These are phyloP conservation scores for Plagodis pulveraria DNA, from an alignment of 2,888 invertebrate genomes.

Conservation along the genomic window DNA sequence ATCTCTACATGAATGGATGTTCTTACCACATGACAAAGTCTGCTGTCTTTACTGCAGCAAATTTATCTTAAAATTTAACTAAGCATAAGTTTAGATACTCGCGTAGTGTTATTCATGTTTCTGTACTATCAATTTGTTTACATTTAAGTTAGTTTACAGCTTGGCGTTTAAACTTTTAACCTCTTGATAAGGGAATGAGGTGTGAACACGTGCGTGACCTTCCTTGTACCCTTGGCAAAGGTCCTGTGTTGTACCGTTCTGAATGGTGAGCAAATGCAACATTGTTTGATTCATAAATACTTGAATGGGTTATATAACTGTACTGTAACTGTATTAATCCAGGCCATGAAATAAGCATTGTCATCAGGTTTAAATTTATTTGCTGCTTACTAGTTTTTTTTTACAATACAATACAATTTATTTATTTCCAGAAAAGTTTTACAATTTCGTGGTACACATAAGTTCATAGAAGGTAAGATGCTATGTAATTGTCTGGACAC, in stretches of 20 bases:
- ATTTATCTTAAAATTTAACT: constrained; percentile 9
- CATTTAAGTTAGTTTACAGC: constrained; percentile 17
- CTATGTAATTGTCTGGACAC: no score
- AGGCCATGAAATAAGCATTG: not conserved
- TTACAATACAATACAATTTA: no score
- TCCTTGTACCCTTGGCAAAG: constrained; percentile 23
- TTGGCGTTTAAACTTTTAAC: constrained; percentile 31
- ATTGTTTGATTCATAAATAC: constrained; percentile 9
- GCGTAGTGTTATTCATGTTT: constrained; percentile 13
- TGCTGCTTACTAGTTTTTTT: no score
- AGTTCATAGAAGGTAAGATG: no score
- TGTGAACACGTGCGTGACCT: constrained; percentile 38
- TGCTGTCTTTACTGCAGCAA: constrained; percentile 5
- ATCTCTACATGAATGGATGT: constrained; percentile 12
- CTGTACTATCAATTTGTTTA: constrained; percentile 32
- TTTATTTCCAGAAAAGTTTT: no score
- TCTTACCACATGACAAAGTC: constrained; percentile 4
- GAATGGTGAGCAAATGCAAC: constrained; percentile 20
- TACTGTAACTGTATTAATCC: not conserved
- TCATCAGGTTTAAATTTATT: not conserved
- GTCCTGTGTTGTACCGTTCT: constrained; percentile 22
- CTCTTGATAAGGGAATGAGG: constrained; percentile 31
- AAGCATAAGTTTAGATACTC: constrained; percentile 6
- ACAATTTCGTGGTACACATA: no score
- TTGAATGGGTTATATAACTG: constrained; percentile 3